Conservation (phyloP, 2,888 invertebrate genomes). For the Acanthoscelides obtectus region DNA sequence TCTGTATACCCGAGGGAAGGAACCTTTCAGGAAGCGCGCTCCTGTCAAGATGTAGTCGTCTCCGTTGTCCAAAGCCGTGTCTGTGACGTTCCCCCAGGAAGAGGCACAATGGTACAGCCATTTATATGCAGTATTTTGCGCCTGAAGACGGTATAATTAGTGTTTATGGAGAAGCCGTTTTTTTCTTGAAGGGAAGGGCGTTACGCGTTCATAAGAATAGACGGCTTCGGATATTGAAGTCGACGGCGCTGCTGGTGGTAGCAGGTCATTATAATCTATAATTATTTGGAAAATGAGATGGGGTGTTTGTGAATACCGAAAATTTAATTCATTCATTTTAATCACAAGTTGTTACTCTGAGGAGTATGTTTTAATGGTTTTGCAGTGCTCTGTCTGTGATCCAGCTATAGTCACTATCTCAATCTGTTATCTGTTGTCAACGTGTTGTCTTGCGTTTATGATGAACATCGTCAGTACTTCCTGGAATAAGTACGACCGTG, state of each 20-base stretch:
- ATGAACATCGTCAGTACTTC: too few species aligned
- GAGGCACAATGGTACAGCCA: background rate
- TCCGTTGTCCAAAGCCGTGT: background rate
- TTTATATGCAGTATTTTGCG: constrained; percentile 3
- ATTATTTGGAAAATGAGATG: background rate
- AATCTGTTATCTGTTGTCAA: too few species aligned
- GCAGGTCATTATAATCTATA: background rate
- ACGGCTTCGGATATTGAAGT: background rate
- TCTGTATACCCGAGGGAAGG: too few species aligned
- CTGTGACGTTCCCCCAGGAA: constrained; percentile 4
- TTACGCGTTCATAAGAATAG: background rate
- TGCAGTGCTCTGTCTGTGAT: background rate
- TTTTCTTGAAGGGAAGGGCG: background rate
- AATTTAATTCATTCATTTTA: background rate
- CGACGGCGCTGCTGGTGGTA: background rate
- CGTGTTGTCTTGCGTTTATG: too few species aligned
- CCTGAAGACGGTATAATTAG: constrained; percentile 1
- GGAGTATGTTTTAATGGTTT: background rate
- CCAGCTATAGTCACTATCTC: too few species aligned
- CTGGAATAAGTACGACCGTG: too few species aligned
- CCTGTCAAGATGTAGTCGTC: background rate
- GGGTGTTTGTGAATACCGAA: background rate
- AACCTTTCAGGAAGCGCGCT: background rate
- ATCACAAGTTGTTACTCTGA: background rate
- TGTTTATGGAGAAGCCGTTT: constrained; percentile 1